Percentiles rank a stretch among this genome's conserved stretches.
Evolutionary conservation across 2,113 vertebrate species (phyloP).

Genomic region (Donacobius atricapilla): DNA sequence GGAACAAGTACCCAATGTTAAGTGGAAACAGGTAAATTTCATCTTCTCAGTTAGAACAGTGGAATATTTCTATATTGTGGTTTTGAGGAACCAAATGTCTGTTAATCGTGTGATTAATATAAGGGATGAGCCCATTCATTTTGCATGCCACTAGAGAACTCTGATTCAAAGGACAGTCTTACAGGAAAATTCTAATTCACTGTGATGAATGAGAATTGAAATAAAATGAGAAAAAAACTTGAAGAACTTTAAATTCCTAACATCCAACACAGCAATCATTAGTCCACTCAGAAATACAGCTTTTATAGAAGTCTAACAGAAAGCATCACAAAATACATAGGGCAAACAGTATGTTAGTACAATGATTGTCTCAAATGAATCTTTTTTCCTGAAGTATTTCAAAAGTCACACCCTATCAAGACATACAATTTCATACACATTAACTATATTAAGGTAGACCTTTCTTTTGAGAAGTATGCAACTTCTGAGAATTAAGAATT

Average conservation of each 20-base stretch:
- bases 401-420: not conserved
- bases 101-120: not conserved
- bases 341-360: not conserved
- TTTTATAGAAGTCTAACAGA: not conserved
- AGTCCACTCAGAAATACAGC: not conserved
- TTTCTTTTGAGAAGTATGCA: not conserved
- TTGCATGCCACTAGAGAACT: not conserved
- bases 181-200: not conserved
- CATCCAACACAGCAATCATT: not conserved
- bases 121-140: not conserved
- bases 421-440: not conserved
- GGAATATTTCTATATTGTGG: not conserved
- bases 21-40: not conserved
- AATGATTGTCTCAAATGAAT: rapidly evolving
- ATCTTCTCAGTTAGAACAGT: not conserved
- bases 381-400: not conserved
- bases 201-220: not conserved
- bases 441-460: not conserved
- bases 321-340: not conserved
- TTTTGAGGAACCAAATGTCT: not conserved
- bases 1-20: not conserved
- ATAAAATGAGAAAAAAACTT: not conserved
- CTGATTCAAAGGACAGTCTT: not conserved
- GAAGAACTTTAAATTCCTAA: not conserved
- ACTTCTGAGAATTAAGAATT: not conserved